Base-by-base conservation (phyloP, 2,797 vertebrate species). In the Arctocebus calabarensis region DNA sequence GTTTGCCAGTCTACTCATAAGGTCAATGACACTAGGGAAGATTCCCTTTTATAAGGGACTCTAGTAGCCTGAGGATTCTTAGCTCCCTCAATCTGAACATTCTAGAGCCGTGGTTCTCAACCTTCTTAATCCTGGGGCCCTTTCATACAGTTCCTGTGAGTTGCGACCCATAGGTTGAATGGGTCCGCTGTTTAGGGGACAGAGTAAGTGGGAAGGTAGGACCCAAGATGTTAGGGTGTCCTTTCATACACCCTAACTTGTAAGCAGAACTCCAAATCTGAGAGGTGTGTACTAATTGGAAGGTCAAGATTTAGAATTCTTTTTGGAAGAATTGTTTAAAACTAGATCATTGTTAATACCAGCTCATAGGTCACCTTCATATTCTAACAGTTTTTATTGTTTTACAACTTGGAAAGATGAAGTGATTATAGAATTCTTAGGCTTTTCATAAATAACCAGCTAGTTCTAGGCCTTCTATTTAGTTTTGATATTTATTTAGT, bases 291-390 rank as follows among this genome's bases (percentile, higher is more conserved):
- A 82, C 55, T 94, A 95, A 88, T 27, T 96, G 43, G 29, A 87
- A 89, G 27, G 17, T 68, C 52, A 96, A 78, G 37, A 64, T 81
- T 59, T 10, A 91, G 73, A 89, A 84, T 20, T 90, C 25, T 73
- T 88, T 88, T 91, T 73, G 34, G 32, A 96, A 94, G 55, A 96
- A 77, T 71, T 96, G 8, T 90, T 90, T 45, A 94, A 90, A 91
- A n/a, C 40, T 92, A 64, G 52, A 40, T 73, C 86, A 13, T 82
- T 88, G 17, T 78, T 90, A 91, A 70, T 59, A 77, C 32, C 71
- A 90, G 17, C 59, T 96, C 29, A 34, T 17, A 90, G 55, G 14
- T 84, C 19, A 84, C 9, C 22, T 95, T 89, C 8, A 64, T 90
- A 52, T 84, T 97, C 68, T 87, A 45, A 91, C 8, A 91, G 25